phyloP scores from a whole-genome alignment of 2,113 vertebrate species.

The Symphodus melops region DNA sequence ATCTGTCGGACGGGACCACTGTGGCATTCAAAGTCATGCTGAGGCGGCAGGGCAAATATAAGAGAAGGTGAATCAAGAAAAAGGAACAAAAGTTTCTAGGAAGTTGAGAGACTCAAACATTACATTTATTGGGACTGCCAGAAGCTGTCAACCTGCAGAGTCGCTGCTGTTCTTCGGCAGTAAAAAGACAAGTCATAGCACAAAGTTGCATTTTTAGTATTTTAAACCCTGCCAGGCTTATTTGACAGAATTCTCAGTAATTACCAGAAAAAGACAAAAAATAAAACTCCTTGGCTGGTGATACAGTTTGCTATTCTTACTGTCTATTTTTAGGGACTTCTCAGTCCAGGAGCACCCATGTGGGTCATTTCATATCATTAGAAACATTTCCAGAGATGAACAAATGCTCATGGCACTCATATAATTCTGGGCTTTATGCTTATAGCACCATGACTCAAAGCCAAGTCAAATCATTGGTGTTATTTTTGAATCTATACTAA shows the following conservation, averaged over 20 bases:
- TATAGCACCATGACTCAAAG: constrained; percentile 57
- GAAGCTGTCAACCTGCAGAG: background rate
- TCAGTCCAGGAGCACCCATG: constrained; percentile 53
- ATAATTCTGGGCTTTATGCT: constrained; percentile 49
- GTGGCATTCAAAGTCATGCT: constrained; percentile 9
- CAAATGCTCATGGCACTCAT: constrained; percentile 61
- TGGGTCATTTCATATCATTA: constrained; percentile 68
- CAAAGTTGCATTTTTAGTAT: constrained; percentile 51
- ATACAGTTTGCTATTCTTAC: constrained; percentile 58
- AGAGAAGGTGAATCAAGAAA: background rate
- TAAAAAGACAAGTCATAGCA: constrained; percentile 23
- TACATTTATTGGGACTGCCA: constrained; percentile 10
- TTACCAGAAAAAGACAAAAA: constrained; percentile 43
- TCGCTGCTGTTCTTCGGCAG: constrained; percentile 2
- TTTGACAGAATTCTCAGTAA: constrained; percentile 48
- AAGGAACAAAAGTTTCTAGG: constrained; percentile 5
- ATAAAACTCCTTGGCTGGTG: constrained; percentile 51
- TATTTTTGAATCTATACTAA: constrained; percentile 63
- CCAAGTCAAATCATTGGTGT: constrained; percentile 57
- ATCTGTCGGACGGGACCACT: constrained; percentile 22
- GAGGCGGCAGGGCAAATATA: constrained; percentile 7
- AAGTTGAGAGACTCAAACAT: background rate
- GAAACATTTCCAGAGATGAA: constrained; percentile 62
- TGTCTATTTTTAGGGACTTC: constrained; percentile 62
- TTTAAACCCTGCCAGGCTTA: constrained; percentile 41